phyloP scores from a whole-genome alignment of 2,113 vertebrate species.

The Butastur rufipennis region DNA sequence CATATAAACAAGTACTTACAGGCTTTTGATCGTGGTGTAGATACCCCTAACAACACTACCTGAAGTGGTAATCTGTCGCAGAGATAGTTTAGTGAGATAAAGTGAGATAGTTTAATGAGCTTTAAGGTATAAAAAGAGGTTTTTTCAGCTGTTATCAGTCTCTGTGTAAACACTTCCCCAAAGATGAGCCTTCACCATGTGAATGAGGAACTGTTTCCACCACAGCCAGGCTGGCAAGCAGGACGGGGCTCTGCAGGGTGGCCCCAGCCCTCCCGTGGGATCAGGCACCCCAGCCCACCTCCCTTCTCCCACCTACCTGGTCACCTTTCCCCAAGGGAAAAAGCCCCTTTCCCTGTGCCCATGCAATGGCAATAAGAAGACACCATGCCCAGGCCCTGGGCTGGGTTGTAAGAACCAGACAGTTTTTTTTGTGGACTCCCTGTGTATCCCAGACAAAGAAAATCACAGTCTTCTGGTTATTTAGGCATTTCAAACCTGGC shows the following conservation, averaged over 20 bases:
- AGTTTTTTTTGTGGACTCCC: background rate
- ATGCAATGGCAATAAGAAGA: background rate
- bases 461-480: background rate
- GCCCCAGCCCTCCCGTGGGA: rapidly evolving
- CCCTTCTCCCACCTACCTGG: background rate
- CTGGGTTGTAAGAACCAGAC: background rate
- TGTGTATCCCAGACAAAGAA: background rate
- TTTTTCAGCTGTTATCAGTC: background rate
- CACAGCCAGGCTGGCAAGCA: background rate
- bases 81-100: background rate
- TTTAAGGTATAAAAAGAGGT: background rate
- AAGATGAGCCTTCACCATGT: background rate
- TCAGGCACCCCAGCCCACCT: rapidly evolving
- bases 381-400: rapidly evolving
- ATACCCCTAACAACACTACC: background rate
- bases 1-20: background rate
- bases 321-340: background rate
- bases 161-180: background rate
- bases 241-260: background rate
- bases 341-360: background rate
- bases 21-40: background rate
- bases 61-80: background rate
- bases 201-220: background rate
- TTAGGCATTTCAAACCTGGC: background rate
- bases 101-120: background rate